Conservation (phyloP, 2,888 invertebrate genomes). For the Archips xylosteana region DNA sequence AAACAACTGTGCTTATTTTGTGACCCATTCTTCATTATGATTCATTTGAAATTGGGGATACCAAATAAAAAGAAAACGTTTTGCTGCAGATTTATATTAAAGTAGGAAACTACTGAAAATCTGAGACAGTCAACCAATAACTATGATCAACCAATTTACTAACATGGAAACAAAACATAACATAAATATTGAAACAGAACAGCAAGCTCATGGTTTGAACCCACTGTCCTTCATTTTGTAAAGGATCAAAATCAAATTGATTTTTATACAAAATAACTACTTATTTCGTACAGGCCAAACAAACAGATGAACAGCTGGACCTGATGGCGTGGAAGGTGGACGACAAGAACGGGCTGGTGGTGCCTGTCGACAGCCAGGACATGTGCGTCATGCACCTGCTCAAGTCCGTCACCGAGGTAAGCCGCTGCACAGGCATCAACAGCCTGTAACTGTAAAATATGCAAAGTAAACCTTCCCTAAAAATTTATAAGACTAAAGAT, state of each 20-base stretch:
- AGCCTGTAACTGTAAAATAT: neutral
- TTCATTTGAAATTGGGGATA: no score
- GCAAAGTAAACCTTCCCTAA: neutral
- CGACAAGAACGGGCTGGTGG: conserved; percentile 87
- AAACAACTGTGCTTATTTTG: neutral
- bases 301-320: conserved; percentile 90
- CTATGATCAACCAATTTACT: no score
- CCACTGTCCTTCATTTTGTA: neutral
- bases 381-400: conserved; percentile 90
- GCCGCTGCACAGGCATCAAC: neutral
- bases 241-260: no score
- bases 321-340: conserved; percentile 91
- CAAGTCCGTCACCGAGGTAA: conserved; percentile 90
- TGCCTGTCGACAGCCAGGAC: conserved; percentile 83
- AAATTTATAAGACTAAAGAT: neutral
- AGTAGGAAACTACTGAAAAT: no score
- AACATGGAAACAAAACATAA: neutral
- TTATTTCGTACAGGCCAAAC: conserved; percentile 85
- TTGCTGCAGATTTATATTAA: no score
- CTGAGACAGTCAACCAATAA: no score
- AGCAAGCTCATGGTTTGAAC: neutral
- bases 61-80: no score
- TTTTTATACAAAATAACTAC: neutral
- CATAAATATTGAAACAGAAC: neutral
- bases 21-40: neutral